Evolutionary conservation across 2,113 vertebrate species (phyloP).

Genomic region (Rallus limicola): DNA sequence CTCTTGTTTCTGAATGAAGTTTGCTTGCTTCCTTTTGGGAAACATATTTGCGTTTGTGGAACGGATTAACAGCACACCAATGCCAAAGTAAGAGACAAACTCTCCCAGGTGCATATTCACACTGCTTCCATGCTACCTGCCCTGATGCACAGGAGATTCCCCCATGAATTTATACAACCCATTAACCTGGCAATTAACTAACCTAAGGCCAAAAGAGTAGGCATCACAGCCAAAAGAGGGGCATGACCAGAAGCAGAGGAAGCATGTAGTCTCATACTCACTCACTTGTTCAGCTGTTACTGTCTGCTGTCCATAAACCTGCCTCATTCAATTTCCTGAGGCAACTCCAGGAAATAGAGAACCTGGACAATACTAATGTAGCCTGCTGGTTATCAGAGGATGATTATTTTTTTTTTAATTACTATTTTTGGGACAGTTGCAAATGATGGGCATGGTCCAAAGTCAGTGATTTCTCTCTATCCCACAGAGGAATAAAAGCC

Average conservation of each 20-base stretch:
- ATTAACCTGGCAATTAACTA: background rate
- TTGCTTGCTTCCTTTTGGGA: background rate
- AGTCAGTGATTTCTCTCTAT: background rate
- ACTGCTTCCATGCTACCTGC: background rate
- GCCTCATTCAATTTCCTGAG: background rate
- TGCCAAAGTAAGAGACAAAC: background rate
- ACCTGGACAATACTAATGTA: background rate
- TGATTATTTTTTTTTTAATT: background rate
- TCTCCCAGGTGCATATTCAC: background rate
- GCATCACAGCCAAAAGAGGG: background rate
- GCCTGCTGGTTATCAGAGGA: background rate
- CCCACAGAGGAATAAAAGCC: background rate
- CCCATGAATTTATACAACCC: background rate
- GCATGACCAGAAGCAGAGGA: fast-evolving
- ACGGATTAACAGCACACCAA: fast-evolving
- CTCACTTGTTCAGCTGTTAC: background rate
- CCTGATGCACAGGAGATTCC: fast-evolving
- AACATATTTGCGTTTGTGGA: fast-evolving
- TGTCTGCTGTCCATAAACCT: background rate
- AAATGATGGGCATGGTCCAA: background rate
- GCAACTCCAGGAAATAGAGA: background rate
- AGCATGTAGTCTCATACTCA: background rate
- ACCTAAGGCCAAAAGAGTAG: background rate
- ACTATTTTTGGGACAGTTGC: background rate
- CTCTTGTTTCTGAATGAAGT: background rate